Base-by-base conservation (phyloP, 2,888 invertebrate genomes). In the Platypus cylindrus region DNA sequence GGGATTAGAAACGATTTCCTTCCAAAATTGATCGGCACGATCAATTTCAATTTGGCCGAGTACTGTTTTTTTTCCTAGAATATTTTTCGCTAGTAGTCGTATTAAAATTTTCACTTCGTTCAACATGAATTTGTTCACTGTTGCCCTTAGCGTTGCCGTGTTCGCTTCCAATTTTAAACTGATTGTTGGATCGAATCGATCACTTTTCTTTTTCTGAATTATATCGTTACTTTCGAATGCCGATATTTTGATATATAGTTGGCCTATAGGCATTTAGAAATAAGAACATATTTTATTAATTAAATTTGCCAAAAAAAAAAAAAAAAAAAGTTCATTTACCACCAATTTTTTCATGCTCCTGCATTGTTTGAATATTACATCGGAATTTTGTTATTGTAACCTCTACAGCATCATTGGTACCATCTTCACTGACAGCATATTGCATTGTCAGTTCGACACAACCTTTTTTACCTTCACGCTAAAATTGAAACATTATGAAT, bases 181-280 rank as follows among this genome's bases (percentile, higher is more conserved):
- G 37, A 83, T 75, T 3, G 80, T 76, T 3, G 83, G 82, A 11
- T 67, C 65, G 58, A 84, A 84, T 44, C 71, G 66, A 48, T 76
- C 73, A 46, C 82, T 81, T 55, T 81, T 82, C 80, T 83, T 62
- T 46, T 60, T 62, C 22, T 57, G 56, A n/a, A 61, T 52, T 11
- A 55, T 49, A 45, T 73, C 75, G 39, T 73, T 72, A 37, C 48
- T 48, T 53, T 83, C 81, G 42, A 77, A 70, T 40, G 81, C 73
- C 0, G 77, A 75, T 38, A 83, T 79, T 62, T 84, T 84, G 42
- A 84, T 68, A 55, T 84, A 84, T 49, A 84, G 66, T 34, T 75
- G 76, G 20, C 75, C 74, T 75, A 59, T 38, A 66, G 11, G n/a
- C n/a, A n/a, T n/a, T n/a, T n/a, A n/a, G n/a, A 27, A 15, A 17